Evolutionary conservation across 2,888 invertebrate genomes (phyloP).

Genomic region (Eupithecia exiguata): DNA sequence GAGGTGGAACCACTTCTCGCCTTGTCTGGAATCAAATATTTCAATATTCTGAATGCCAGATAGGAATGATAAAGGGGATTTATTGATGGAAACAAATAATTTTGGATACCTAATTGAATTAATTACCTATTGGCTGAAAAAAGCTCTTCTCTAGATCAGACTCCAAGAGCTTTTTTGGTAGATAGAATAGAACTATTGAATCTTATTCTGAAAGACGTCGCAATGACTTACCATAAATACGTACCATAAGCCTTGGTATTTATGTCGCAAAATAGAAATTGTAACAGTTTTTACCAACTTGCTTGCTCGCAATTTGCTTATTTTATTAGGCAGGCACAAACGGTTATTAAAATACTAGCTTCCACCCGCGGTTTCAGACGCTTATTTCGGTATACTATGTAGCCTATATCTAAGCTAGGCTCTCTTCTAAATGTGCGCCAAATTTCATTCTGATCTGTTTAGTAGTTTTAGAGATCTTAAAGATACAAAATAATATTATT

Average conservation of each 20-base stretch:
- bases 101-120: too few relatives aligned
- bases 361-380: too few relatives aligned
- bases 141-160: background rate
- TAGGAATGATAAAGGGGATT: background rate
- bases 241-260: too few relatives aligned
- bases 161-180: background rate
- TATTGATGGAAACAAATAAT: background rate
- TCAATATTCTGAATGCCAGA: background rate
- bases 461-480: too few relatives aligned
- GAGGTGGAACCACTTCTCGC: constrained; percentile 90
- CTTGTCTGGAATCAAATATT: constrained; percentile 83
- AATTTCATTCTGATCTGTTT: too few relatives aligned
- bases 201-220: background rate
- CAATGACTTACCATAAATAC: too few relatives aligned
- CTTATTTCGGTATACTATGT: too few relatives aligned
- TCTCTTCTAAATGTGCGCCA: too few relatives aligned
- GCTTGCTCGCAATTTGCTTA: background rate
- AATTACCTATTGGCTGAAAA: background rate
- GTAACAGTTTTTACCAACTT: too few relatives aligned
- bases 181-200: background rate
- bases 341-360: background rate
- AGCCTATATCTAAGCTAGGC: too few relatives aligned
- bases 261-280: too few relatives aligned
- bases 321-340: background rate
- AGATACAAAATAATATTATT: too few relatives aligned